These are phyloP conservation scores for Drosophila triauraria DNA, from an alignment of 1,140 invertebrate species.

Conservation along the genomic window DNA sequence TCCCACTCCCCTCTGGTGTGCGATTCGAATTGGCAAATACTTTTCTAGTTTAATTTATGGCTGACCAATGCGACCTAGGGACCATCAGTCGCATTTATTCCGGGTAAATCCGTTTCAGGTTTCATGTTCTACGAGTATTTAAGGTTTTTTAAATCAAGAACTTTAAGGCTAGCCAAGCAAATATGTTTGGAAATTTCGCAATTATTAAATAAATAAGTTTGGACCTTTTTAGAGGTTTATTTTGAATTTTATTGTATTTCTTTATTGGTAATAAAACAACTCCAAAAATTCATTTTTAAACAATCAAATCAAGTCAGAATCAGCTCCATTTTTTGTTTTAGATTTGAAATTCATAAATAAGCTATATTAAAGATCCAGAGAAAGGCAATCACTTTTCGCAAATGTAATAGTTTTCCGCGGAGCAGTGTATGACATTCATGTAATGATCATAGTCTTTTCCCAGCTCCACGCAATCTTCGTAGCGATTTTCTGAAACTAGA, in stretches of 20 bases:
- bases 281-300: too few relatives aligned
- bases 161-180: neutral
- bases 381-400: neutral
- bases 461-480: neutral
- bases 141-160: neutral
- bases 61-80: slow-evolving; percentile 8
- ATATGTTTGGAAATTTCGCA: too few relatives aligned
- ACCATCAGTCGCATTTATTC: slow-evolving; percentile 7
- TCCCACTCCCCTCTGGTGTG: neutral
- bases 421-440: neutral
- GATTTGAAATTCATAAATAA: too few relatives aligned
- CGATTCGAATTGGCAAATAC: slow-evolving; percentile 41
- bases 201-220: too few relatives aligned
- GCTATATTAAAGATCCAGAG: too few relatives aligned
- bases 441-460: slow-evolving; percentile 1
- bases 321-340: too few relatives aligned
- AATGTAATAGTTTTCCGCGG: neutral
- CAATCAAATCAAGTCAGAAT: too few relatives aligned
- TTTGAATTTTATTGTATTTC: too few relatives aligned
- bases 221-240: too few relatives aligned
- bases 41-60: slow-evolving; percentile 60
- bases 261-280: too few relatives aligned
- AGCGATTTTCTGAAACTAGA: neutral
- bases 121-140: slow-evolving; percentile 1
- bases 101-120: slow-evolving; percentile 18